These are phyloP conservation scores for Lasioglossum figueresi DNA, from an alignment of 2,888 invertebrate genomes.

Conservation along the genomic window DNA sequence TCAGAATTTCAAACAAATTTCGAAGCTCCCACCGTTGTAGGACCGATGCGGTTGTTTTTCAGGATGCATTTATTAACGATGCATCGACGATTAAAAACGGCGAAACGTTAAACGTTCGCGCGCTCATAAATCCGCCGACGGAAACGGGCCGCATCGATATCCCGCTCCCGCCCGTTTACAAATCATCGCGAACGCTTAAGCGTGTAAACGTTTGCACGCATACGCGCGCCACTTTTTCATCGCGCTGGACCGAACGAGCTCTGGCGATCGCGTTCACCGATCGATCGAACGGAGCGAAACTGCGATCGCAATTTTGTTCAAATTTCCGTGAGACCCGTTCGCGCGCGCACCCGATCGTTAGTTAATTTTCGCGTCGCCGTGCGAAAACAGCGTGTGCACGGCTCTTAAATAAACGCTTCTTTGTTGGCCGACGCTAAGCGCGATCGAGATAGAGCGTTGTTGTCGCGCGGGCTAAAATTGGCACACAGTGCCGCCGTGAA, in stretches of 20 bases:
- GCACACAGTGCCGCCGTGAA: neutral
- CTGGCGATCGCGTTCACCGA: neutral
- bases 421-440: neutral
- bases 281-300: neutral
- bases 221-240: neutral
- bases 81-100: neutral
- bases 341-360: neutral
- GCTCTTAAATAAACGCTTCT: neutral
- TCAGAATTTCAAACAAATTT: neutral
- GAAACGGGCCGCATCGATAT: neutral
- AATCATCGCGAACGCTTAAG: constrained; percentile 2
- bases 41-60: too few species aligned
- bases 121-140: neutral
- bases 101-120: neutral
- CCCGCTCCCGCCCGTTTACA: neutral
- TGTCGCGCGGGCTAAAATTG: neutral
- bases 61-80: neutral
- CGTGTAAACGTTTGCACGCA: constrained; percentile 3
- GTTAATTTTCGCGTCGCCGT: neutral
- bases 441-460: neutral
- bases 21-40: too few species aligned
- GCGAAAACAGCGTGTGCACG: neutral
- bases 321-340: neutral
- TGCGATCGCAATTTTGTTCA: neutral
- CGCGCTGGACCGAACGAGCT: neutral